Percentiles rank a stretch among this genome's conserved stretches.
Conservation (phyloP, 37 sponge, comb jelly and placozoan species). For the Spongilla lacustris region DNA sequence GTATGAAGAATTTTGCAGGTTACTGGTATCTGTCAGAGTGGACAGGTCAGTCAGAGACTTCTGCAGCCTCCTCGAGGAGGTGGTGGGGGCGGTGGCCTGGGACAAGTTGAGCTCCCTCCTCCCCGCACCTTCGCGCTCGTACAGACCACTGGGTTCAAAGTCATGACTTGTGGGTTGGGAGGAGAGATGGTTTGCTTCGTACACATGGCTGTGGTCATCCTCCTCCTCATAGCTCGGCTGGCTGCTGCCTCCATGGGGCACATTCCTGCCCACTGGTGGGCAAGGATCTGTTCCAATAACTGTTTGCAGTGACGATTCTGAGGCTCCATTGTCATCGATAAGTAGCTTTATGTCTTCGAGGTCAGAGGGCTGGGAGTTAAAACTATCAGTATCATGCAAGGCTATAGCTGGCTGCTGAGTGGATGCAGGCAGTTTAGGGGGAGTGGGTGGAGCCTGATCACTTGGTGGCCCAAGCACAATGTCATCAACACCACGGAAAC, state of each 20-base stretch:
- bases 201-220: neutral
- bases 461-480: neutral
- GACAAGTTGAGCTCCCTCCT: conserved; percentile 29
- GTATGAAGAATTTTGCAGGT: neutral
- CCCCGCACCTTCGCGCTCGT: neutral
- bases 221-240: neutral
- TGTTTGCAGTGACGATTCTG: neutral
- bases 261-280: neutral
- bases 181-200: neutral
- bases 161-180: neutral
- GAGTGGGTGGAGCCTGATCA: neutral
- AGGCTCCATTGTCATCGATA: neutral
- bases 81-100: conserved; percentile 36
- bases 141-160: conserved; percentile 8
- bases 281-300: neutral
- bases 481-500: neutral
- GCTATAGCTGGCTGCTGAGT: neutral
- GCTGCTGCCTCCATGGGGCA: neutral
- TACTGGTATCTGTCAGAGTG: conserved; percentile 16
- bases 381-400: neutral
- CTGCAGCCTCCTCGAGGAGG: neutral
- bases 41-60: conserved; percentile 40
- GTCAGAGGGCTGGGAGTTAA: neutral
- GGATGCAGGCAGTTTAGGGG: neutral
- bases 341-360: neutral